phyloP scores from a whole-genome alignment of 2,797 vertebrate genomes.

The Miichthys miiuy region DNA sequence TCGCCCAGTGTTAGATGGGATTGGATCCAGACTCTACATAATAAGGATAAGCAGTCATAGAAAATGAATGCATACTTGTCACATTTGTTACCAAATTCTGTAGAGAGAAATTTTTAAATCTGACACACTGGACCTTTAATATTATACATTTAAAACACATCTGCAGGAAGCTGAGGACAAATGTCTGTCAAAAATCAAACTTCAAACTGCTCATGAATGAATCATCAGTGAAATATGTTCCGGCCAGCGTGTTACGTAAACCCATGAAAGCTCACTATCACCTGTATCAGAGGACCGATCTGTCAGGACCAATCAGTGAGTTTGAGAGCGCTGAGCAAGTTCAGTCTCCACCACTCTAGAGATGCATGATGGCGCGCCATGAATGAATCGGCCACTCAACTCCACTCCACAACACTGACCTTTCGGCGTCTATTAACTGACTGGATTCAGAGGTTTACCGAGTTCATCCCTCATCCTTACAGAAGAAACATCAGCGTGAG shows the following conservation, averaged over 20 bases:
- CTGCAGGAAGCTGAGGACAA: neutral
- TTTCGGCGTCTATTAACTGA: conserved; percentile 52
- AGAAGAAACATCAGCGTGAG: conserved; percentile 21
- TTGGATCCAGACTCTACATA: too few species aligned
- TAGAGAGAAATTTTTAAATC: too few species aligned
- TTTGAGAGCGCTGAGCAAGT: conserved; percentile 3
- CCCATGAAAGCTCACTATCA: neutral
- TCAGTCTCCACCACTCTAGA: conserved; percentile 4
- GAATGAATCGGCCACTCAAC: conserved; percentile 52
- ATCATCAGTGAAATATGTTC: neutral
- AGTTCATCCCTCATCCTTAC: conserved; percentile 34
- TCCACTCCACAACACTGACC: conserved; percentile 48
- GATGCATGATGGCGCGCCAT: conserved; percentile 21
- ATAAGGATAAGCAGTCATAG: too few species aligned
- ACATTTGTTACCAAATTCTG: too few species aligned
- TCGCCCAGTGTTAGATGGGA: too few species aligned
- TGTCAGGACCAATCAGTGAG: neutral
- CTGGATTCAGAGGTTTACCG: conserved; percentile 22
- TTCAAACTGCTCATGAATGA: neutral
- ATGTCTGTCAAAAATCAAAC: neutral
- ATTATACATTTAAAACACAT: neutral
- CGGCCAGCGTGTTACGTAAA: neutral
- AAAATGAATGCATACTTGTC: too few species aligned
- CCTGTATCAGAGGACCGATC: neutral
- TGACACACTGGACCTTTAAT: too few species aligned